Conservation (phyloP, 2,888 invertebrate species). For the Protodeltote pygarga region DNA sequence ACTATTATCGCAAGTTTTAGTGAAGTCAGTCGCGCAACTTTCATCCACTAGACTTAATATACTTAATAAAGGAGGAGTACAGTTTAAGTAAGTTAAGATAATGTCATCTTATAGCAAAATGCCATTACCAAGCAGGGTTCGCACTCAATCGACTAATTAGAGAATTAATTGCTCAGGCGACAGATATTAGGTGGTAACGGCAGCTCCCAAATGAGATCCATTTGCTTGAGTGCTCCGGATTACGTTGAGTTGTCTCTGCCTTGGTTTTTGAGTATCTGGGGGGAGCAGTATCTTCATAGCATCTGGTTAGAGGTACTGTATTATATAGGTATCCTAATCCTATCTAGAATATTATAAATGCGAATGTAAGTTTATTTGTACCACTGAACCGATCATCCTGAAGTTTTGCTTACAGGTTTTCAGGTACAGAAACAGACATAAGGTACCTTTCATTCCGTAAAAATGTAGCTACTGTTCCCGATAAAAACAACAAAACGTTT, state of each 20-base stretch:
- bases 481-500: too few relatives aligned
- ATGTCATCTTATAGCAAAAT: conserved; percentile 58
- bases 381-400: too few relatives aligned
- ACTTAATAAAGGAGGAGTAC: conserved; percentile 45
- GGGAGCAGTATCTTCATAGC: background rate
- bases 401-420: too few relatives aligned
- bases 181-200: conserved; percentile 57
- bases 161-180: conserved; percentile 61
- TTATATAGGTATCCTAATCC: too few relatives aligned
- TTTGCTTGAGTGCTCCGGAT: conserved; percentile 53
- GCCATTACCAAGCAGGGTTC: conserved; percentile 57
- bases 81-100: conserved; percentile 54
- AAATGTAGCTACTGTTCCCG: too few relatives aligned
- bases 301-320: background rate
- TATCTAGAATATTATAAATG: too few relatives aligned
- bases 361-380: too few relatives aligned
- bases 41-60: conserved; percentile 34
- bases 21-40: conserved; percentile 30
- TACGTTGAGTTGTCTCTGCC: conserved; percentile 33
- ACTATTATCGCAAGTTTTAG: conserved; percentile 31
- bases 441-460: too few relatives aligned
- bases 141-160: conserved; percentile 65
- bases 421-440: too few relatives aligned
- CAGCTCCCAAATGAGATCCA: conserved; percentile 45
- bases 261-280: background rate